These are phyloP conservation scores for Drosophila prostipennis DNA, from an alignment of 2,888 invertebrate genomes.

Conservation along the genomic window DNA sequence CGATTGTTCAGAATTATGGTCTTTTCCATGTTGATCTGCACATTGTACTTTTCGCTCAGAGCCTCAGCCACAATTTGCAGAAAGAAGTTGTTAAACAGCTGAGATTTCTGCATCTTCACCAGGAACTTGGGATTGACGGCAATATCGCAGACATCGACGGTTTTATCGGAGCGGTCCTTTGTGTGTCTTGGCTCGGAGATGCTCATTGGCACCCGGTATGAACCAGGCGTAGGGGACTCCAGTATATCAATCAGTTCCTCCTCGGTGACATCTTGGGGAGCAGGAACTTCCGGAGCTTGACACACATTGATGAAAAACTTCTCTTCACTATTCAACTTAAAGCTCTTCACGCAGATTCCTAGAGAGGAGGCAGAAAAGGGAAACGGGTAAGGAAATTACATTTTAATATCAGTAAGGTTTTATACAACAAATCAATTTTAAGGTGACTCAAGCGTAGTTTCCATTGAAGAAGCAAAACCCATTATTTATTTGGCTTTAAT, in stretches of 20 bases:
- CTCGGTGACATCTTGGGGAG: slow-evolving; percentile 89
- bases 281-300: slow-evolving; percentile 90
- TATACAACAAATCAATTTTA: neutral
- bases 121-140: slow-evolving; percentile 92
- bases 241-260: slow-evolving; percentile 89
- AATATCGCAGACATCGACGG: slow-evolving; percentile 92
- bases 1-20: slow-evolving; percentile 89
- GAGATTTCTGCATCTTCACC: slow-evolving; percentile 89
- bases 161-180: slow-evolving; percentile 90
- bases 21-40: slow-evolving; percentile 88
- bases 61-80: slow-evolving; percentile 92
- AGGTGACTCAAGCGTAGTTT: neutral
- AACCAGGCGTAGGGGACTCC: slow-evolving; percentile 88
- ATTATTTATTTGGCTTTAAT: slow-evolving; percentile 16
- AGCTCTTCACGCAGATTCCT: slow-evolving; percentile 93
- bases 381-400: neutral
- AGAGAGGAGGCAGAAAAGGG: slow-evolving; percentile 50
- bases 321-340: slow-evolving; percentile 87
- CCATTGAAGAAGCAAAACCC: neutral
- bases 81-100: slow-evolving; percentile 91
- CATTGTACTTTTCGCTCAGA: slow-evolving; percentile 90
- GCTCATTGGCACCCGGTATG: slow-evolving; percentile 94
- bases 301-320: slow-evolving; percentile 96
- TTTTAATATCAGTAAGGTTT: too few relatives aligned
- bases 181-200: slow-evolving; percentile 92